Evolutionary conservation across 2,797 vertebrate genomes (phyloP), one percentile per base, ranked within the genome.

Genomic region (Fundulus diaphanus): DNA sequence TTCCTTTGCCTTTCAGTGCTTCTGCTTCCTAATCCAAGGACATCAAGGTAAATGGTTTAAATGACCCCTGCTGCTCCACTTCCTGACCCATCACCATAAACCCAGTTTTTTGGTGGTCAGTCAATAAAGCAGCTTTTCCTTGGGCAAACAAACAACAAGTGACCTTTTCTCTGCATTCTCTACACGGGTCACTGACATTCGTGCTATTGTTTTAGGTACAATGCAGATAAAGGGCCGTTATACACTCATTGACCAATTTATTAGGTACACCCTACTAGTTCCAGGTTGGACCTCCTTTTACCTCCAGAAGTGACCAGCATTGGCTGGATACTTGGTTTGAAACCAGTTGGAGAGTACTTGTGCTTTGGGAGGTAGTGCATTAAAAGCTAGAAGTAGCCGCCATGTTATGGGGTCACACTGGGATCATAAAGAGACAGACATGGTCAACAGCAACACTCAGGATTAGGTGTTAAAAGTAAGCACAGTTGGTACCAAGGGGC

Each of bases 1-100:
- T 57, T 44, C 6, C 12, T 31, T 33, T 40, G n/a, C 33, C 22
- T 33, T 52, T 65, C 48, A 35, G n/a, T 75, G 20, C 22, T 69
- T 52, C 31, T 75, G 42, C 33, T 76, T 22, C 6, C 3, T 68
- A 29, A 6, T 57, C 29, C 49, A 42, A 20, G 22, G 27, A 9
- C 33, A 20, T 31, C 12, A 40, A 4, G 72, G 40, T 29, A 40
- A 72, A 76, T 66, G 49, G 46, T 52, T 33, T 12, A 2, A n/a
- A 44, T 51, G 48, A 24, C 51, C 40, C n/a, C 49, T 46, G 16
- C 24, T 7, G 37, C 37, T 16, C 54, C 3, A 76, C 49, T 68
- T 68, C 54, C 65, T 69, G 71, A 73, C 22, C 33, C 31, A 48
- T 18, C 51, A 11, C 61, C 46, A 68, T 68, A 72, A 67, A 65